Conservation (phyloP, 2,113 vertebrate species). For the Sceloporus undulatus region DNA sequence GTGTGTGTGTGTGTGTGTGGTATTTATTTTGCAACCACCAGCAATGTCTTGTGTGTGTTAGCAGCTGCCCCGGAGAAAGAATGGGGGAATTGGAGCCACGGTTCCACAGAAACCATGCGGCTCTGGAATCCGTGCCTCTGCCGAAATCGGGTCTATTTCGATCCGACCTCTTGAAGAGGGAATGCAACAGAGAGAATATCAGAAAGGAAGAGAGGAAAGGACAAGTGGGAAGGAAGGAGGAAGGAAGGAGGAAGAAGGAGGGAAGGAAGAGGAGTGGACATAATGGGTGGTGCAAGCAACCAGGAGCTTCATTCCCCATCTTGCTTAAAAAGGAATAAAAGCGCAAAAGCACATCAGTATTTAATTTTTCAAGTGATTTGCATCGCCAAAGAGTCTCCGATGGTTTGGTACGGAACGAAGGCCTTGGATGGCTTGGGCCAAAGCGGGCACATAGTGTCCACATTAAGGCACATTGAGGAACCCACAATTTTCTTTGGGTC, state of each 20-base stretch:
- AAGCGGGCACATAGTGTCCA: no score
- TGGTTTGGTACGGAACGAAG: no score
- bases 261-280: background rate
- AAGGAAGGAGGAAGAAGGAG: background rate
- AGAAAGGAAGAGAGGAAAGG: background rate
- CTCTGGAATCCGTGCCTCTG: background rate
- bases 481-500: no score
- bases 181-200: background rate
- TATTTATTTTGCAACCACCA: background rate
- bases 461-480: no score
- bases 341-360: no score
- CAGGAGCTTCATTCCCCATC: background rate
- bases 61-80: background rate
- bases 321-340: background rate
- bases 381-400: no score
- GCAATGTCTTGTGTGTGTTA: background rate
- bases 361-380: no score
- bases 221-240: background rate
- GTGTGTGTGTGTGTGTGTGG: no score
- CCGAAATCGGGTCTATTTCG: constrained; percentile 10
- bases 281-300: background rate
- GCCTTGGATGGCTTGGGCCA: no score
- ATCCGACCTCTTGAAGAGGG: background rate
- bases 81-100: background rate
- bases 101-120: constrained; percentile 17